phyloP scores from a whole-genome alignment of 1,140 invertebrate genomes.

The Notospermus geniculatus region DNA sequence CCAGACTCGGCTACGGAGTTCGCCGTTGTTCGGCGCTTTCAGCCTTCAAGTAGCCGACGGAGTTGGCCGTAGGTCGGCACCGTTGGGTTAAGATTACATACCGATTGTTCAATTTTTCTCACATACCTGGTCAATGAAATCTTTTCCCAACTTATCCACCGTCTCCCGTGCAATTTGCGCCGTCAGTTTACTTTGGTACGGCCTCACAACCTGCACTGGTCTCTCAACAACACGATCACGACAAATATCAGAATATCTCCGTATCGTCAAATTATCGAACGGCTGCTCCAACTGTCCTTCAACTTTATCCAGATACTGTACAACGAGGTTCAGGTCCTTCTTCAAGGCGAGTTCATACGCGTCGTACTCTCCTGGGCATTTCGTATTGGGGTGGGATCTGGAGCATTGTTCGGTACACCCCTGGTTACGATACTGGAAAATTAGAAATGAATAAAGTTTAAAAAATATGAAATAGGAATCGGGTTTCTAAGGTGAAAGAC shows the following conservation, averaged over 20 bases:
- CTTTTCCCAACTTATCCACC: constrained; percentile 6
- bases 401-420: too few species aligned
- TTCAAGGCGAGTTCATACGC: constrained; percentile 13
- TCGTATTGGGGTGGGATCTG: too few species aligned
- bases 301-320: constrained; percentile 11
- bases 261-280: constrained; percentile 17
- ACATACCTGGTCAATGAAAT: not conserved
- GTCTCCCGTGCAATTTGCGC: not conserved
- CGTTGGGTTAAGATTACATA: too few species aligned
- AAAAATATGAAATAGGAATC: too few species aligned
- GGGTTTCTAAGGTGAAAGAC: too few species aligned
- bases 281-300: constrained; percentile 21
- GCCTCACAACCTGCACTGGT: not conserved
- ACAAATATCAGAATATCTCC: constrained; percentile 20
- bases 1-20: too few species aligned
- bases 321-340: constrained; percentile 15
- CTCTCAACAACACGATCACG: constrained; percentile 11
- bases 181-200: not conserved
- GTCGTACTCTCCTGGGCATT: constrained; percentile 15
- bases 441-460: too few species aligned
- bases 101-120: too few species aligned
- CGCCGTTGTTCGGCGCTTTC: too few species aligned
- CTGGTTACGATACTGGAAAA: too few species aligned
- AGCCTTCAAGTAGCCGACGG: too few species aligned
- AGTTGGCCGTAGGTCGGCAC: too few species aligned